Evolutionary conservation across 2,113 vertebrate genomes (phyloP).

Genomic region (Sakesphorus luctuosus): DNA sequence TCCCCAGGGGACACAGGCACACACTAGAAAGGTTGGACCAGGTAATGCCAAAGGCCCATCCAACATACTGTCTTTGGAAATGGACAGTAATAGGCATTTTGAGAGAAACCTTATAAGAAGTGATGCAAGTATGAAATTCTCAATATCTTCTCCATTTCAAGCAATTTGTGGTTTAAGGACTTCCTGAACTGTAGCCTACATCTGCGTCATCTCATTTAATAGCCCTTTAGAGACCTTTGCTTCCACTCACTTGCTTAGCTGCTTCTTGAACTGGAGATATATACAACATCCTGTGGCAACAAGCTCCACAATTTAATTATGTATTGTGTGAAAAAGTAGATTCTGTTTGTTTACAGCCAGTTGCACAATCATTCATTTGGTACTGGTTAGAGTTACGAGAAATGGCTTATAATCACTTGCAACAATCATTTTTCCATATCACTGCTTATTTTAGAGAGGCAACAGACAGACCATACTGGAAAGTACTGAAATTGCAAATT

Average conservation of each 20-base stretch:
- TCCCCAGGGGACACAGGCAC: not conserved
- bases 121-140: slow-evolving; percentile 42
- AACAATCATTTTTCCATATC: slow-evolving; percentile 16
- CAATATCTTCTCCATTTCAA: slow-evolving; percentile 50
- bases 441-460: slow-evolving; percentile 21
- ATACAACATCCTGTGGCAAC: slow-evolving; percentile 25
- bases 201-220: slow-evolving; percentile 62
- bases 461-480: not conserved
- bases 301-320: slow-evolving; percentile 16
- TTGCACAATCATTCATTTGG: slow-evolving; percentile 31
- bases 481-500: not conserved
- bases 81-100: not conserved
- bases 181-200: slow-evolving; percentile 48
- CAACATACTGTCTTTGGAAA: slow-evolving; percentile 7
- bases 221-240: slow-evolving; percentile 42
- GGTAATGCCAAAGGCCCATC: not conserved
- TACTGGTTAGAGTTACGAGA: not conserved
- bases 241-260: slow-evolving; percentile 28
- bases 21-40: not conserved
- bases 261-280: slow-evolving; percentile 33
- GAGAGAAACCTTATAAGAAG: slow-evolving; percentile 13
- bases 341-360: slow-evolving; percentile 40
- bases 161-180: slow-evolving; percentile 62
- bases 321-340: slow-evolving; percentile 26
- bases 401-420: not conserved